Evolutionary conservation across 2,888 invertebrate species (phyloP).

Genomic region (Slavum lentiscoides): DNA sequence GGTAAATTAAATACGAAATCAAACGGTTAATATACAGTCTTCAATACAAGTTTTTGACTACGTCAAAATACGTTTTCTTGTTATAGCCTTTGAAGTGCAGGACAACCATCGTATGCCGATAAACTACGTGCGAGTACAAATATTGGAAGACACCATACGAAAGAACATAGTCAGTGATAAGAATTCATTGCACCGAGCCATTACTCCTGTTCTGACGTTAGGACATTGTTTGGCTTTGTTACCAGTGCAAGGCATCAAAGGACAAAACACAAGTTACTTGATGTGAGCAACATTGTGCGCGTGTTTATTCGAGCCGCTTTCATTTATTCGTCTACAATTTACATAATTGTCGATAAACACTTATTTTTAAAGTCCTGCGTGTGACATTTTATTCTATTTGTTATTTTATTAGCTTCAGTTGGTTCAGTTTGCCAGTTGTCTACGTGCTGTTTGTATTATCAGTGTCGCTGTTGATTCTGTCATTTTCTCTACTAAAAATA

Average conservation of each 20-base stretch:
- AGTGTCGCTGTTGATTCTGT: slow-evolving; percentile 71
- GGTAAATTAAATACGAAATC: too few species aligned
- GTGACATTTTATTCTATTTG: neutral
- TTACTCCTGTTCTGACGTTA: slow-evolving; percentile 63
- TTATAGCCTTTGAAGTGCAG: slow-evolving; percentile 13
- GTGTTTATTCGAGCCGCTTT: too few species aligned
- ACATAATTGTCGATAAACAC: neutral
- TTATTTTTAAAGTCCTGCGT: too few species aligned
- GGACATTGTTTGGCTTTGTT: slow-evolving; percentile 64
- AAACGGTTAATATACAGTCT: too few species aligned
- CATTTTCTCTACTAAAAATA: slow-evolving; percentile 69
- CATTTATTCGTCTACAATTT: too few species aligned
- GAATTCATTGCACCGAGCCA: slow-evolving; percentile 61
- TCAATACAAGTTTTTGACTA: too few species aligned
- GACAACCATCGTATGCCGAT: slow-evolving; percentile 9
- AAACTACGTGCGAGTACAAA: slow-evolving; percentile 16
- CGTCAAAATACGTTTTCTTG: neutral
- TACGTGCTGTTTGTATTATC: slow-evolving; percentile 74
- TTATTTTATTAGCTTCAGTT: slow-evolving; percentile 53
- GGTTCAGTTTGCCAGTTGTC: slow-evolving; percentile 70
- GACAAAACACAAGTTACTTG: slow-evolving; percentile 60
- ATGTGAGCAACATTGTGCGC: slow-evolving; percentile 57
- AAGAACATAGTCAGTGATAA: slow-evolving; percentile 33
- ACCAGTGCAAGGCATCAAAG: slow-evolving; percentile 63
- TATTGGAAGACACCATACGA: slow-evolving; percentile 17